Base-by-base conservation (phyloP, 2,113 vertebrate species). In the Ranitomeya variabilis region DNA sequence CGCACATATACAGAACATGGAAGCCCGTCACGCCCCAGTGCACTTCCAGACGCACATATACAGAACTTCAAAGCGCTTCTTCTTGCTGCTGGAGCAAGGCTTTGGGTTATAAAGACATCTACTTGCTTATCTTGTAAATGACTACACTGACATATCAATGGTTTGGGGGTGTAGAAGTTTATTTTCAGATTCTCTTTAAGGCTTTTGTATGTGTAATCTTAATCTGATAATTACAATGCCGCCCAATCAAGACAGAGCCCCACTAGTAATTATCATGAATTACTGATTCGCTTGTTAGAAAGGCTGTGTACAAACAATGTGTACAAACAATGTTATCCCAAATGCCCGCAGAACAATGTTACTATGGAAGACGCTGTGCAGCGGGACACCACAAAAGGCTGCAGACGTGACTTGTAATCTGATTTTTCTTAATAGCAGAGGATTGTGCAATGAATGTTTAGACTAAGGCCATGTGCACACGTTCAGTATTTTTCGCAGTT, bases 301-400 rank as follows among this genome's bases (percentile, higher is more conserved):
- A 23, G 45, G 57, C 55, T 51, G 37, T 74, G 45, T 60, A 74
- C 83, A 73, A 85, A 85, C 51, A 57, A 12, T 21, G 15, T 77
- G 45, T 59, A 74, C 83, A 73, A 85, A 85, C 51, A 57, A 12
- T 21, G 16, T 77, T 86, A 77, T 86, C 71, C 31, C 6, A 23
- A 45, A 51, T 12, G 64, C 13, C 67, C 59, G 16, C 26, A 86
- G 51, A 55, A 59, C 84, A 86, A 9, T 45, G 84, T 86, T 77
- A 76, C 84, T 62, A 86, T 86, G 84, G 83, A 74, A 51, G 60
- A 10, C 8, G 23, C 45, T 31, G 79, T 18, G 15, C 23, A 1
- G 23, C 23, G 4, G 52, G 55, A 54, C 12, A 11, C 52, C 23
- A 16, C 26, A 6, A 45, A 2, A 45, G 6, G 19, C 26, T 16